Percentiles rank a stretch among this genome's conserved stretches.
phyloP scores from a whole-genome alignment of 2,113 vertebrate species.

The Cricetomys ansorgei region DNA sequence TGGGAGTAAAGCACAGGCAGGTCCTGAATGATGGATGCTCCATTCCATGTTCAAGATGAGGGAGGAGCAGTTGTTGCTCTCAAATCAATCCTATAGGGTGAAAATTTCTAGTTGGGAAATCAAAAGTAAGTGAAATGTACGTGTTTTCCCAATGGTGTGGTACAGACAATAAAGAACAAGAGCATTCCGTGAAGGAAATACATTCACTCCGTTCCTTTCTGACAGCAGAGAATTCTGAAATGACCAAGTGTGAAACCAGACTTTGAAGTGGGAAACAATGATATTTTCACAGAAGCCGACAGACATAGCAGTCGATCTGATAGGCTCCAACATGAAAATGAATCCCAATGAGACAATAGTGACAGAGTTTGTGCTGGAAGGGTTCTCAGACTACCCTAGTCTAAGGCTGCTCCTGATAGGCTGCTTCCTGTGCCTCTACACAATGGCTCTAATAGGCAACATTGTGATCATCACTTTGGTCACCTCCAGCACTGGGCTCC shows the following conservation, averaged over 20 bases:
- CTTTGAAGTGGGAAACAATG: not conserved
- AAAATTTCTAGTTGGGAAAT: not conserved
- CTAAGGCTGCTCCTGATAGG: not conserved
- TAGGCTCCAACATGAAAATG: not conserved
- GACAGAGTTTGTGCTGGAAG: slow-evolving; percentile 5
- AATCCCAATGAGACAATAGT: not conserved
- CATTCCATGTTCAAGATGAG: not conserved
- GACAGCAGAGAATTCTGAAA: not conserved
- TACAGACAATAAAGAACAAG: too few relatives aligned
- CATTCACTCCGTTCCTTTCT: not conserved
- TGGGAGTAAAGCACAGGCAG: not conserved
- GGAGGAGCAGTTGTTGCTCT: not conserved
- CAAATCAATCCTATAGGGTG: not conserved
- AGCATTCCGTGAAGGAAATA: not conserved
- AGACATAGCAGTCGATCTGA: not conserved
- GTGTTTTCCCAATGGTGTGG: not conserved
- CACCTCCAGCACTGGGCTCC: not conserved
- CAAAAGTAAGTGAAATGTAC: not conserved
- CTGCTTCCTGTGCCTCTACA: not conserved
- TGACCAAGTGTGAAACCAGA: not conserved
- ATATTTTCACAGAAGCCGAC: not conserved
- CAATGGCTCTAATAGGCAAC: not conserved
- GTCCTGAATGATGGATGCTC: not conserved
- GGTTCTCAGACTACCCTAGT: slow-evolving; percentile 7
- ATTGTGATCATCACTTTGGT: slow-evolving; percentile 5